phyloP scores from a whole-genome alignment of 2,888 invertebrate genomes.

The Harpalus rufipes region DNA sequence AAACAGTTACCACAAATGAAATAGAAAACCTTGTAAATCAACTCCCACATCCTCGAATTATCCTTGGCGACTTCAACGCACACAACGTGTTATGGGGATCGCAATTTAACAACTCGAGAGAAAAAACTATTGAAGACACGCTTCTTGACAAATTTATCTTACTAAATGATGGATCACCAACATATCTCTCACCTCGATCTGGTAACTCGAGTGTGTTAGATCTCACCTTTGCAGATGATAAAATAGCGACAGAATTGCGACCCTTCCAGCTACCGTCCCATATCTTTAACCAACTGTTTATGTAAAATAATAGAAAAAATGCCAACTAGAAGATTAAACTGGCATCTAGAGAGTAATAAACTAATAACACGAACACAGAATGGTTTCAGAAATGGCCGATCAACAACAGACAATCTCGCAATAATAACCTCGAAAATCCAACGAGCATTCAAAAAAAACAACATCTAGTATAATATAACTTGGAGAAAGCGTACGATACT shows the following conservation, averaged over 20 bases:
- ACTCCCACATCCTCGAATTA: neutral
- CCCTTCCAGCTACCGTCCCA: neutral
- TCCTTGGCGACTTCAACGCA: slow-evolving; percentile 44
- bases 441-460: too few species aligned
- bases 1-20: neutral
- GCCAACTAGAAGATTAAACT: slow-evolving; percentile 7
- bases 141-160: slow-evolving; percentile 19
- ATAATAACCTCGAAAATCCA: too few species aligned
- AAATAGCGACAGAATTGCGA: slow-evolving; percentile 11
- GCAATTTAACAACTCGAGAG: slow-evolving; percentile 21
- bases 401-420: too few species aligned
- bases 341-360: too few species aligned
- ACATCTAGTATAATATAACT: too few species aligned
- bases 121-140: slow-evolving; percentile 26
- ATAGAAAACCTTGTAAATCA: slow-evolving; percentile 21
- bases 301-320: slow-evolving; percentile 25
- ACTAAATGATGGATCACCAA: slow-evolving; percentile 38
- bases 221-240: slow-evolving; percentile 22
- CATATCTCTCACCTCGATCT: slow-evolving; percentile 21
- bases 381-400: too few species aligned
- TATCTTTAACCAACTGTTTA: slow-evolving; percentile 18
- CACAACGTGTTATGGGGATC: slow-evolving; percentile 35
- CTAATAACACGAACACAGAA: too few species aligned
- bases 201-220: slow-evolving; percentile 12
- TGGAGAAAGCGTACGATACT: too few species aligned